Base-by-base conservation (phyloP, 2,113 vertebrate genomes). In the Cochlearius cochlearius region DNA sequence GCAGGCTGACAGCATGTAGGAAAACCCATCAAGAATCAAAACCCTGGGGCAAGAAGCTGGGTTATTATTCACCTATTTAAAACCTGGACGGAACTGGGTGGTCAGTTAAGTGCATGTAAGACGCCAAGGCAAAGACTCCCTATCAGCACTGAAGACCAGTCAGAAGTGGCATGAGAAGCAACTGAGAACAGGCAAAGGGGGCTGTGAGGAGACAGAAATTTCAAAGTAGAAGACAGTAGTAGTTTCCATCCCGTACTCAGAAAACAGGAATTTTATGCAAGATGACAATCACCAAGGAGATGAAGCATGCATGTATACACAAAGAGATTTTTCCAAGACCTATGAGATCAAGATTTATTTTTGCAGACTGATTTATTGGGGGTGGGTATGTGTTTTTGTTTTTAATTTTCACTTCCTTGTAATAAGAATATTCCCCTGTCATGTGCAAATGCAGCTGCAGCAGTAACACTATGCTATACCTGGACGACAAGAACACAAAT, bases 51-150 rank as follows among this genome's bases (percentile, higher is more conserved):
- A 59, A 23, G 55, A 86, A 83, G 58, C 67, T 55, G n/a, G 66
- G 45, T 80, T 92, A 83, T 92, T 93, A 90, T 76, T 95, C 93
- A 93, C 84, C 84, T 94, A 23, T 85, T 95, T 77, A 93, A 96
- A 90, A 90, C n/a, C 72, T 67, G 32, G 3, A 77, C 95, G 85
- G 67, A 94, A 69, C 16, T 41, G 38, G 67, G 71, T 88, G 92
- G 85, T 77, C 96, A 90, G 81, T 89, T 88, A 88, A 68, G 58
- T 34, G 39, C 22, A 2, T 59, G 43, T 75, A 91, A 90, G 66
- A 73, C 78, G 86, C 29, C 38, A 77, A 87, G 62, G 75, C 62
- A 93, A 72, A 83, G 58, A 7, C 50, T 85, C 45, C 36, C 25
- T 58, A 20, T 67, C 66, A 86, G 45, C 29, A n/a, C 53, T 21